These are phyloP conservation scores for Acronicta alni DNA, from an alignment of 2,888 invertebrate genomes.

Conservation along the genomic window DNA sequence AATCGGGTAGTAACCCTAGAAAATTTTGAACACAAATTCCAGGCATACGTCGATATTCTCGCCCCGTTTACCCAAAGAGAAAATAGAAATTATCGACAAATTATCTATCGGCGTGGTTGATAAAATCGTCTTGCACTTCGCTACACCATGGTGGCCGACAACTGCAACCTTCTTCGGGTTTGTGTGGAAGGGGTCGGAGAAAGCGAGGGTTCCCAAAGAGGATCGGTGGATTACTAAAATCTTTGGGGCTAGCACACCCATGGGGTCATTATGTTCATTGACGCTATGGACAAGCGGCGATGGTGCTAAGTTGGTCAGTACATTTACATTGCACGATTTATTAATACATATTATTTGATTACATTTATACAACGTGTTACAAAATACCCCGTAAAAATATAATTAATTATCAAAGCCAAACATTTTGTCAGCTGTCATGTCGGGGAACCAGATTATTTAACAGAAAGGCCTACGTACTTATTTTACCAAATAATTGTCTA, in stretches of 20 bases:
- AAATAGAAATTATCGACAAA: conserved; percentile 87
- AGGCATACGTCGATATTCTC: conserved; percentile 89
- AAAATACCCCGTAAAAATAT: too few species aligned
- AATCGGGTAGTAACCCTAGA: too few species aligned
- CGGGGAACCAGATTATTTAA: too few species aligned
- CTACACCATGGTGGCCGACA: conserved; percentile 90
- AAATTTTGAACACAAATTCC: conserved; percentile 22
- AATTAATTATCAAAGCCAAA: too few species aligned
- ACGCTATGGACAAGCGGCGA: conserved; percentile 68
- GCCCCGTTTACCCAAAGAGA: conserved; percentile 87
- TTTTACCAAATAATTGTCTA: too few species aligned
- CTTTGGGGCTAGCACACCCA: conserved; percentile 55
- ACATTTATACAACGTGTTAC: too few species aligned
- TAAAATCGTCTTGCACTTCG: conserved; percentile 91
- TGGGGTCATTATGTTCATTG: conserved; percentile 52
- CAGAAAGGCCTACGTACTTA: too few species aligned
- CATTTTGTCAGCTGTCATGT: too few species aligned
- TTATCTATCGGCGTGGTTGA: conserved; percentile 91
- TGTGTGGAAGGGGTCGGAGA: conserved; percentile 76
- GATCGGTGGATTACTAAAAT: conserved; percentile 63
- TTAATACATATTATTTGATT: too few species aligned
- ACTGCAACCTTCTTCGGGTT: conserved; percentile 62
- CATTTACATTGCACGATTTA: conserved; percentile 6
- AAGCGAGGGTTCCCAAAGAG: conserved; percentile 20
- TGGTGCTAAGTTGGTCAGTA: conserved; percentile 65